Evolutionary conservation across 2,113 vertebrate genomes (phyloP), one percentile per base, ranked within the genome.

Genomic region (Oreochromis spilurus): DNA sequence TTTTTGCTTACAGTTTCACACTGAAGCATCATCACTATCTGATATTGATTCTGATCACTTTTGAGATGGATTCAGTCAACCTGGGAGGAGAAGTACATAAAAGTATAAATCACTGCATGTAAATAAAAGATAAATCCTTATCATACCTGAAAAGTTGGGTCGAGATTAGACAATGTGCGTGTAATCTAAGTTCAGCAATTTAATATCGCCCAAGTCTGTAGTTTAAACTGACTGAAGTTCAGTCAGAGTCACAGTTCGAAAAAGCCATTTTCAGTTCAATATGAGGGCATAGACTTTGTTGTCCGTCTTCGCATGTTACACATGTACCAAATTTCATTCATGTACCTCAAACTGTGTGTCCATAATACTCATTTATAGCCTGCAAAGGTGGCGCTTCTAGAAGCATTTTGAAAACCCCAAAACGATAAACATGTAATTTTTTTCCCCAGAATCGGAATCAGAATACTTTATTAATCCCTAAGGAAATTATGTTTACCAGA

Each of bases 111-210:
- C 57, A 19, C 19, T 60, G 29, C 29, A 60, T 34, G 9, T 60
- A 24, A 24, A 24, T 24, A 24, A 24, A 24, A 24, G 57, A 26
- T 60, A 60, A 60, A 60, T 31, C 29, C 57, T 60, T 60, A 60
- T 60, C 57, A 60, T 60, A 1, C 57, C 5, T 19, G 58, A 34
- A 19, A 62, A 19, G 58, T 11, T 62, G 29, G 58, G 58, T 34
- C 9, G 2, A 62, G 58, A 34, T 34, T 62, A 34, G 58, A 34
- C 5, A 62, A 34, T 62, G 58, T 4, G 29, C 0, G 1, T 31
- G 57, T 60, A 60, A 34, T 60, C 2, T 0, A 31, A 60, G 57
- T 60, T 34, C 8, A 60, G 57, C 57, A 60, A 0, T 60, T 60
- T 60, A 1, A 60, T 6, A 54, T 54, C 12, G 0, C 5, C n/a